Conservation (phyloP, 92 coral and sea anemone species). For the Virgularia gustaviana region DNA sequence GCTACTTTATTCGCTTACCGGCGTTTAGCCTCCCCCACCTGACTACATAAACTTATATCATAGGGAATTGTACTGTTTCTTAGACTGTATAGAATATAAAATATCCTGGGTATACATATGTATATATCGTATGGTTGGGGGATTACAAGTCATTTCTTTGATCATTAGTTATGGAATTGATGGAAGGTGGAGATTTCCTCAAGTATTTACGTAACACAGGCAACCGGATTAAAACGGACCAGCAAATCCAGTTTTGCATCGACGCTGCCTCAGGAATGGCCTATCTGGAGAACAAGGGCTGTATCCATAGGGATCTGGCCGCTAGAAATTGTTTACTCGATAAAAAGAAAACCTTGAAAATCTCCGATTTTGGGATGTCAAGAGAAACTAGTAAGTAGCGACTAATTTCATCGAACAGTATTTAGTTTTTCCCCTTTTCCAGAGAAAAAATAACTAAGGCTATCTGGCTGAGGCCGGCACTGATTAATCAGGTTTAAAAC, state of each 20-base stretch:
- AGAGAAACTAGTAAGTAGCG: constrained; percentile 75
- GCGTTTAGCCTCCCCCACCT: too few species aligned
- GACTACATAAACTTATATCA: too few species aligned
- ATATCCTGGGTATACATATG: too few species aligned
- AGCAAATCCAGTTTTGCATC: constrained; percentile 65
- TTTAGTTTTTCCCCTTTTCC: too few species aligned
- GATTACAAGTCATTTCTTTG: neutral
- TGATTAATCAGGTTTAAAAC: too few species aligned
- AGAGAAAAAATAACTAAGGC: too few species aligned
- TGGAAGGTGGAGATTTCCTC: constrained; percentile 93
- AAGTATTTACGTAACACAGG: constrained; percentile 65
- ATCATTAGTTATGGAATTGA: constrained; percentile 80
- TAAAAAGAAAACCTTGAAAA: constrained; percentile 67
- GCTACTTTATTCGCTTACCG: too few species aligned
- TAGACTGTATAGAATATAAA: too few species aligned
- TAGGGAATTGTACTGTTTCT: too few species aligned
- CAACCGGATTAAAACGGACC: constrained; percentile 30
- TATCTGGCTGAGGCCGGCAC: too few species aligned
- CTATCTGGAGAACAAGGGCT: constrained; percentile 71
- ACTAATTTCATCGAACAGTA: too few species aligned
- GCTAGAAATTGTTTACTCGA: constrained; percentile 91
- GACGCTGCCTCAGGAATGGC: constrained; percentile 88
- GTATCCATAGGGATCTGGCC: constrained; percentile 89
- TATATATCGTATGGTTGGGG: too few species aligned
- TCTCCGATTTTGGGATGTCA: constrained; percentile 99